A percentile compares a stretch with the other conserved stretches of the same genome.
Evolutionary conservation across 2,797 vertebrate genomes (phyloP).

Genomic region (Rousettus madagascariensis): DNA sequence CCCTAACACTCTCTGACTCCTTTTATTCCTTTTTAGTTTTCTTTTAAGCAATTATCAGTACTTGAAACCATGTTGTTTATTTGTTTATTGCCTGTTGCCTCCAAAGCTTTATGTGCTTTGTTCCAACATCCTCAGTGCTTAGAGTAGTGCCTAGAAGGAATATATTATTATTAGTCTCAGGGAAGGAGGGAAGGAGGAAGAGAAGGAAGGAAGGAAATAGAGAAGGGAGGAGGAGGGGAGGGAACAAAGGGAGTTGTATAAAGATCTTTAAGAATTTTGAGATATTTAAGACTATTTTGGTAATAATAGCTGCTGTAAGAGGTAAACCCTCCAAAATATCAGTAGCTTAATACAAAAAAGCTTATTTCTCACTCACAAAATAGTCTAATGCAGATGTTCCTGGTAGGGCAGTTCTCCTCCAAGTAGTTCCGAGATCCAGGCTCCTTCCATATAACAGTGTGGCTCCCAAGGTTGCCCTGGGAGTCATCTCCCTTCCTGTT

Average conservation of each 20-base stretch:
- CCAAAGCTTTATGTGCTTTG: neutral
- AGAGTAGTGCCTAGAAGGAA: neutral
- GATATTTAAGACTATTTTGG: neutral
- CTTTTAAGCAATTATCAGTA: neutral
- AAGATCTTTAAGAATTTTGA: neutral
- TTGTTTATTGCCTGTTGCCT: neutral
- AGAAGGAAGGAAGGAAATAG: too few species aligned
- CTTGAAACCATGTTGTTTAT: neutral
- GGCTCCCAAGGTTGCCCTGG: neutral
- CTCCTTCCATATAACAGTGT: neutral
- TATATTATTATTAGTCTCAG: neutral
- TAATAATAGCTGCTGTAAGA: neutral
- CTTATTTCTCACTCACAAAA: neutral
- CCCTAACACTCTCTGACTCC: neutral
- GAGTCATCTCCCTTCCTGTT: neutral
- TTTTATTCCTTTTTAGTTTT: neutral
- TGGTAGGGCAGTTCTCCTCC: neutral
- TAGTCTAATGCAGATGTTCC: neutral
- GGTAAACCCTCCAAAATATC: neutral
- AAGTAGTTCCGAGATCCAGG: neutral
- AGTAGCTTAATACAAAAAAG: neutral
- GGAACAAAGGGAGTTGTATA: neutral
- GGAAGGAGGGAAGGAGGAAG: neutral
- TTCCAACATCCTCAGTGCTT: neutral
- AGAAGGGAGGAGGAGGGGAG: neutral